These are phyloP conservation scores for Ophiothrix spiculata DNA, from an alignment of 35 echinoderm and acorn worm species.

Conservation along the genomic window DNA sequence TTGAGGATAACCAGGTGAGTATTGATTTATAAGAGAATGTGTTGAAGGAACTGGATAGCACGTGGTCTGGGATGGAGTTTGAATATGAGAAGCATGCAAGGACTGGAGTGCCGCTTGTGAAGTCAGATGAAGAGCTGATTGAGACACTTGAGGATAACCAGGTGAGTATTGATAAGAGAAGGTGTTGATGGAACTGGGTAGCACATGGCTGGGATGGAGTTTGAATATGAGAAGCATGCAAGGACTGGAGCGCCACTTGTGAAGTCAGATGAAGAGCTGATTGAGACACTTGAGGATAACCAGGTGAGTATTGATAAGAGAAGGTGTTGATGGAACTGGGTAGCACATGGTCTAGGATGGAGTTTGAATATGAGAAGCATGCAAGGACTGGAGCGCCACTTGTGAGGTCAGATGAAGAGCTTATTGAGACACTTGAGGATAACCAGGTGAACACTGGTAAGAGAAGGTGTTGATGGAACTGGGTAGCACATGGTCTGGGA, in stretches of 20 bases:
- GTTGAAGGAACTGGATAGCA: conserved; percentile 87
- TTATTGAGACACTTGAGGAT: conserved; percentile 98
- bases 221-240: conserved; percentile 94
- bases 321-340: conserved; percentile 95
- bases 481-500: conserved; percentile 89
- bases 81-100: conserved; percentile 90
- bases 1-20: conserved; percentile 99
- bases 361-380: conserved; percentile 98
- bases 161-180: conserved; percentile 99
- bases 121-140: conserved; percentile 93
- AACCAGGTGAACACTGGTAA: conserved; percentile 97
- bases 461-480: conserved; percentile 98
- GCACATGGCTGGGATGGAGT: conserved; percentile 98
- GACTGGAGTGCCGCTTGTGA: conserved; percentile 70
- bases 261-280: conserved; percentile 90
- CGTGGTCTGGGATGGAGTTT: conserved; percentile 99
- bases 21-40: no score
- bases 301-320: conserved; percentile 99
- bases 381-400: conserved; percentile 66
- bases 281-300: conserved; percentile 98
- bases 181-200: conserved; percentile 88
- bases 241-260: conserved; percentile 73
- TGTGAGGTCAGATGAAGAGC: conserved; percentile 86
- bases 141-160: conserved; percentile 99
- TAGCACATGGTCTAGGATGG: conserved; percentile 95